A percentile compares a stretch with the other conserved stretches of the same genome.
Evolutionary conservation across 2,797 vertebrate species (phyloP).

Genomic region (Labroides dimidiatus): DNA sequence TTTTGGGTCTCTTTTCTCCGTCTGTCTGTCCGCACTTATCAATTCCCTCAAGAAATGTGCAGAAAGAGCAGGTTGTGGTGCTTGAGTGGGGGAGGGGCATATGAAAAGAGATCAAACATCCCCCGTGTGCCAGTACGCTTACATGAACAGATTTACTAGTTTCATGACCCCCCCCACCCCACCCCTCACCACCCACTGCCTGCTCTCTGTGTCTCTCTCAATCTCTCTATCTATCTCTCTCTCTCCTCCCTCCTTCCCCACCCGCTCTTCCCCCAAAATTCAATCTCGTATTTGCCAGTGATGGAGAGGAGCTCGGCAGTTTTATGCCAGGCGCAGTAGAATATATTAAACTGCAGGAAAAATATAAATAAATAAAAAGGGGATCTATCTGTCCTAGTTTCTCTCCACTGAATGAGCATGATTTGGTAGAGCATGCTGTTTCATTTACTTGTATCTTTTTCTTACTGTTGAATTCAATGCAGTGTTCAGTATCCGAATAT

Average conservation of each 20-base stretch:
- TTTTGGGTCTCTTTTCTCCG: constrained; percentile 38
- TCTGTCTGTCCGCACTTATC: constrained; percentile 40
- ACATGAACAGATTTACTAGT: constrained; percentile 68
- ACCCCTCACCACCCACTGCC: constrained; percentile 38
- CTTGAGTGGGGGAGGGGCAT: background rate
- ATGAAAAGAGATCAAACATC: constrained; percentile 64
- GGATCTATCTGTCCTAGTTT: constrained; percentile 73
- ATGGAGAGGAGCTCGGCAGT: constrained; percentile 70
- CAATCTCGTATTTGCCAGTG: constrained; percentile 77
- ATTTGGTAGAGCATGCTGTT: constrained; percentile 60
- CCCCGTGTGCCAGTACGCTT: constrained; percentile 46
- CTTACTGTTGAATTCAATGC: constrained; percentile 30
- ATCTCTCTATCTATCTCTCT: constrained; percentile 62
- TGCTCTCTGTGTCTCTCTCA: constrained; percentile 50
- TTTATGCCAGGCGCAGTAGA: constrained; percentile 69
- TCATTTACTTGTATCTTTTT: constrained; percentile 59
- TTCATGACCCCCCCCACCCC: constrained; percentile 29
- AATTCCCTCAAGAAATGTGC: constrained; percentile 37
- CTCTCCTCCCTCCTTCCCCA: constrained; percentile 23
- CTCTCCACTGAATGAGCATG: constrained; percentile 73
- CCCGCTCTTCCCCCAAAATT: constrained; percentile 69
- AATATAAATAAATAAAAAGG: constrained; percentile 60
- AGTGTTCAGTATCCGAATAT: constrained; percentile 46
- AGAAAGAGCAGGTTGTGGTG: background rate
- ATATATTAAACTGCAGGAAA: constrained; percentile 72